A percentile compares a stretch with the other conserved stretches of the same genome.
Evolutionary conservation across 2,113 vertebrate species (phyloP).

Genomic region (Malurus alboscapulatus): DNA sequence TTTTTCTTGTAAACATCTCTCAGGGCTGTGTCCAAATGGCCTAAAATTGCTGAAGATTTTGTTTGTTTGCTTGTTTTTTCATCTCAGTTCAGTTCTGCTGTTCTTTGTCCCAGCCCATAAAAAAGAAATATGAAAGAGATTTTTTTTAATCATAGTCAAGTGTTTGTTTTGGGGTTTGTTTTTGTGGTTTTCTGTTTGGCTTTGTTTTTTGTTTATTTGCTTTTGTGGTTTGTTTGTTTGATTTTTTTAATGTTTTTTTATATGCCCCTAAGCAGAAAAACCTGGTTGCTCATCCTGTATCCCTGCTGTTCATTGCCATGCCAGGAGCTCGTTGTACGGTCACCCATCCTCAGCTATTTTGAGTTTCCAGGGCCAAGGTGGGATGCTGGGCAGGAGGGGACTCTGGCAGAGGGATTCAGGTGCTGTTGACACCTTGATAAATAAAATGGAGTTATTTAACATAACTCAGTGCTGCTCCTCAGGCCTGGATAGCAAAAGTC

Average conservation of each 20-base stretch:
- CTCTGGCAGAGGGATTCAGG: not conserved
- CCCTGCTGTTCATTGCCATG: conserved; percentile 17
- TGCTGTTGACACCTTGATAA: conserved; percentile 31
- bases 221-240: rapidly evolving
- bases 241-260: not conserved
- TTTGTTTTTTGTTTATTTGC: not conserved
- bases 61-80: not conserved
- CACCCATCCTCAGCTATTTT: conserved; percentile 1
- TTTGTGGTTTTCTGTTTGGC: not conserved
- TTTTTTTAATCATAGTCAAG: no score
- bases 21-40: not conserved
- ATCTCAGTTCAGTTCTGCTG: not conserved
- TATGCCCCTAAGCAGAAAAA: conserved; percentile 33
- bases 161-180: no score
- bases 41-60: not conserved
- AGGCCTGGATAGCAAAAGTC: conserved; percentile 34
- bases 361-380: not conserved
- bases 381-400: not conserved
- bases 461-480: not conserved
- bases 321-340: conserved; percentile 21
- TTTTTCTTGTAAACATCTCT: not conserved
- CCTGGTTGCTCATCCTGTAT: not conserved
- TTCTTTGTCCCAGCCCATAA: no score
- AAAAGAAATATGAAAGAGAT: no score
- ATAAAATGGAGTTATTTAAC: conserved; percentile 31